These are phyloP conservation scores for Clarias magur DNA, from an alignment of 2,113 vertebrate genomes.

Conservation along the genomic window DNA sequence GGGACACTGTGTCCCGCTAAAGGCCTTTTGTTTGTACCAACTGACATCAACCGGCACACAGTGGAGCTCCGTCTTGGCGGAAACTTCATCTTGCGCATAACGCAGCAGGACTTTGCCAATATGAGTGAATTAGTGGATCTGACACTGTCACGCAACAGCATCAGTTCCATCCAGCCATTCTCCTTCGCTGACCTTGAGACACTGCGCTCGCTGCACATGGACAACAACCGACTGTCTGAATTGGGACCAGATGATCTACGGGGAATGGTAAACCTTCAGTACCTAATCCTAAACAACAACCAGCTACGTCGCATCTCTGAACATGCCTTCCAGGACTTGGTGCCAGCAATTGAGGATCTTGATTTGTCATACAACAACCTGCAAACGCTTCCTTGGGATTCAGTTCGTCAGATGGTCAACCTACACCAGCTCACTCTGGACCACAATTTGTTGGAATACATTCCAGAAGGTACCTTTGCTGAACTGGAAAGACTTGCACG, in stretches of 20 bases:
- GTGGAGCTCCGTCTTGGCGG: conserved; percentile 92
- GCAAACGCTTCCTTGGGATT: conserved; percentile 83
- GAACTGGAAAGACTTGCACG: conserved; percentile 83
- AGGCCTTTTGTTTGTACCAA: conserved; percentile 89
- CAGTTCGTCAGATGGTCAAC: conserved; percentile 86
- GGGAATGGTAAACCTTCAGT: conserved; percentile 90
- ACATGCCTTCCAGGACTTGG: conserved; percentile 86
- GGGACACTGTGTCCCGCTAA: conserved; percentile 92
- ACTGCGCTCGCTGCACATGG: conserved; percentile 88
- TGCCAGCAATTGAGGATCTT: conserved; percentile 84
- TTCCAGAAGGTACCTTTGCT: conserved; percentile 88
- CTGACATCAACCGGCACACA: conserved; percentile 86
- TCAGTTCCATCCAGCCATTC: conserved; percentile 90
- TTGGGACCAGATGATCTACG: conserved; percentile 85
- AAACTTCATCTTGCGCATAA: conserved; percentile 90
- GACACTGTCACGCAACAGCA: conserved; percentile 90
- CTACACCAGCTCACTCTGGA: conserved; percentile 93
- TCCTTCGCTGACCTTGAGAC: conserved; percentile 90
- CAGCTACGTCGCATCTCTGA: conserved; percentile 82
- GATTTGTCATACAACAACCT: conserved; percentile 95
- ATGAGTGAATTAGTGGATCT: conserved; percentile 94
- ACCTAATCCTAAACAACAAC: conserved; percentile 94
- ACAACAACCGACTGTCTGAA: conserved; percentile 86
- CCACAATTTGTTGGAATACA: conserved; percentile 89
- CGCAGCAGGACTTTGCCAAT: conserved; percentile 89